Percentiles rank a stretch among this genome's conserved stretches.
Conservation (phyloP, 2,113 vertebrate species). For the Sander vitreus region DNA sequence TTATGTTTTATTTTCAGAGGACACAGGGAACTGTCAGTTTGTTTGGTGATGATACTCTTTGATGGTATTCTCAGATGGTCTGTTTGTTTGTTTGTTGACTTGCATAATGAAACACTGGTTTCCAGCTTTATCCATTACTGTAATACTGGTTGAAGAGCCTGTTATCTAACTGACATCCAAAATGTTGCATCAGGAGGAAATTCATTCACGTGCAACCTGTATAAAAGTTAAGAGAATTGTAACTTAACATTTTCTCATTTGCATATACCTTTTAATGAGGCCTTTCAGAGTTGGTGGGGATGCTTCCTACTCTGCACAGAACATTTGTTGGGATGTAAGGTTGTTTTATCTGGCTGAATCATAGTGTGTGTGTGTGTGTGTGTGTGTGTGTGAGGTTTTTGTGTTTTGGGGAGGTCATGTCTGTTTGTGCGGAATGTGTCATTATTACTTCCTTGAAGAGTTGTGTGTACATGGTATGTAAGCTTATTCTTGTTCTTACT, state of each 20-base stretch:
- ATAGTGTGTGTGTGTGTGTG: background rate
- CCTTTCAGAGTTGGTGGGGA: background rate
- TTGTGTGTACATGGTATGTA: background rate
- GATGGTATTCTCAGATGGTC: slow-evolving; percentile 7
- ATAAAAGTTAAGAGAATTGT: slow-evolving; percentile 20
- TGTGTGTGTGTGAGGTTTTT: slow-evolving; percentile 5
- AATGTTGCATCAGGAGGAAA: background rate
- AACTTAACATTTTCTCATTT: background rate
- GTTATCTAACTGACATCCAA: background rate
- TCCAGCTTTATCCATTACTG: background rate
- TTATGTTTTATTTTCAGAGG: background rate
- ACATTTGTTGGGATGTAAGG: slow-evolving; percentile 6
- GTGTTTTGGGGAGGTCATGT: slow-evolving; percentile 10
- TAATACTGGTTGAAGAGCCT: background rate
- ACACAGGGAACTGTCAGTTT: slow-evolving; percentile 2
- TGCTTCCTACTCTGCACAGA: background rate
- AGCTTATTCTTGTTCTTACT: slow-evolving; percentile 7
- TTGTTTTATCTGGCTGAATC: background rate
- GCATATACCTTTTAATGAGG: background rate
- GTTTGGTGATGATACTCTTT: slow-evolving; percentile 22
- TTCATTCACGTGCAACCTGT: slow-evolving; percentile 3
- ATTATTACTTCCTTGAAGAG: slow-evolving; percentile 2
- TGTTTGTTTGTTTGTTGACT: slow-evolving; percentile 28
- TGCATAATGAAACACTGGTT: background rate
- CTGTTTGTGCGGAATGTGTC: slow-evolving; percentile 21